Evolutionary conservation across 2,113 vertebrate genomes (phyloP).

Genomic region (Phalacrocorax brasilianus): DNA sequence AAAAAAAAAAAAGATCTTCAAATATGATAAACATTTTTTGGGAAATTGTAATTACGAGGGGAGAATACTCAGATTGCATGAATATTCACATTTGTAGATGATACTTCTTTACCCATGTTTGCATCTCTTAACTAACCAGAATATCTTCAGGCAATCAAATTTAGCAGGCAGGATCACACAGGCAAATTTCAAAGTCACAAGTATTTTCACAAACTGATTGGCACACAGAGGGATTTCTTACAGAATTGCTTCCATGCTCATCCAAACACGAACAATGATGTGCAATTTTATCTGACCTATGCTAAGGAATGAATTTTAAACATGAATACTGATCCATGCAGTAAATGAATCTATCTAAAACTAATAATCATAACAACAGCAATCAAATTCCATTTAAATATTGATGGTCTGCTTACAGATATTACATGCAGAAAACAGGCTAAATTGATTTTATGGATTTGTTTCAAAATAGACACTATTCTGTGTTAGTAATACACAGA

Average conservation of each 20-base stretch:
- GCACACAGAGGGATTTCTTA: conserved; percentile 13
- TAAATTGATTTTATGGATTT: neutral
- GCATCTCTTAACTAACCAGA: neutral
- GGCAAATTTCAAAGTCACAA: conserved; percentile 17
- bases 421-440: neutral
- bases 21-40: neutral
- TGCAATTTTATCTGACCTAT: conserved; percentile 32
- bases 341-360: neutral
- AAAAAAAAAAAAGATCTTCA: neutral
- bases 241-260: conserved; percentile 8
- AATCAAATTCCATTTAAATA: conserved; percentile 23
- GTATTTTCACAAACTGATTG: conserved; percentile 41
- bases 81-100: conserved; percentile 37
- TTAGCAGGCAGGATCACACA: neutral
- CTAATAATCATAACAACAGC: neutral
- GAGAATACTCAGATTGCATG: neutral
- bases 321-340: neutral
- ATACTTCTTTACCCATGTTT: neutral
- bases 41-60: neutral
- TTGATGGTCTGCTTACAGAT: neutral
- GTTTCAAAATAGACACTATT: neutral
- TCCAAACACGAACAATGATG: conserved; percentile 7
- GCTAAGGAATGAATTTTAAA: neutral
- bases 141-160: conserved; percentile 29
- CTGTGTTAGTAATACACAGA: neutral